Conservation (phyloP, 2,797 vertebrate species). For the Urocyon cinereoargenteus region DNA sequence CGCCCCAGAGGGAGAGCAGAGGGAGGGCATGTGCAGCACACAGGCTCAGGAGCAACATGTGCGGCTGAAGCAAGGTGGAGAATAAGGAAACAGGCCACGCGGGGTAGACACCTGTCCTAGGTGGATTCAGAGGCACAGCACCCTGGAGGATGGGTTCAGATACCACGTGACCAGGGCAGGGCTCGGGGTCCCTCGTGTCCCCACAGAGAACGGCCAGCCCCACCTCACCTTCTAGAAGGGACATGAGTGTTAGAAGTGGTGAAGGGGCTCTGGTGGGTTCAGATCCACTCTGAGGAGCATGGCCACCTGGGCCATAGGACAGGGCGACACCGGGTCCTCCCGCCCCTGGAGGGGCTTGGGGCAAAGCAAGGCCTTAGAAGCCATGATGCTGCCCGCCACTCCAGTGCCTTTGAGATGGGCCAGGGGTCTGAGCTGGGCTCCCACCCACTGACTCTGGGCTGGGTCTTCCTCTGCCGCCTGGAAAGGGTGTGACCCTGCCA, state of each 20-base stretch:
- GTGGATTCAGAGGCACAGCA: too few species aligned
- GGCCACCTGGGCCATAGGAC: not conserved
- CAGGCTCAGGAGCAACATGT: too few species aligned
- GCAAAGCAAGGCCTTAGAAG: rapidly evolving
- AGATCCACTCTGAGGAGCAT: not conserved
- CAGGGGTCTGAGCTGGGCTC: too few species aligned
- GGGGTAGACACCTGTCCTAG: rapidly evolving
- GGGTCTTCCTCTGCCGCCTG: too few species aligned
- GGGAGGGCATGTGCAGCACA: too few species aligned
- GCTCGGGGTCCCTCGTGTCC: not conserved
- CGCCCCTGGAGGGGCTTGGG: not conserved
- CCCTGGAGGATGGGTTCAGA: not conserved
- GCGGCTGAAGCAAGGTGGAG: too few species aligned
- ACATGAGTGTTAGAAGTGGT: rapidly evolving
- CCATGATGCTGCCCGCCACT: rapidly evolving
- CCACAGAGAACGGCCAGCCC: too few species aligned
- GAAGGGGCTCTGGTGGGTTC: not conserved
- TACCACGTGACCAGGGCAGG: rapidly evolving
- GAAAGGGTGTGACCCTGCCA: not conserved
- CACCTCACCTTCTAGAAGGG: not conserved
- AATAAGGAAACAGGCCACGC: too few species aligned
- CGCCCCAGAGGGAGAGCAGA: too few species aligned
- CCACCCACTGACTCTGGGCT: rapidly evolving
- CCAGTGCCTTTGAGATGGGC: rapidly evolving
- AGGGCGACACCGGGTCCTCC: rapidly evolving